Evolutionary conservation across 2,113 vertebrate species (phyloP).

Genomic region (Oryzias melastigma): DNA sequence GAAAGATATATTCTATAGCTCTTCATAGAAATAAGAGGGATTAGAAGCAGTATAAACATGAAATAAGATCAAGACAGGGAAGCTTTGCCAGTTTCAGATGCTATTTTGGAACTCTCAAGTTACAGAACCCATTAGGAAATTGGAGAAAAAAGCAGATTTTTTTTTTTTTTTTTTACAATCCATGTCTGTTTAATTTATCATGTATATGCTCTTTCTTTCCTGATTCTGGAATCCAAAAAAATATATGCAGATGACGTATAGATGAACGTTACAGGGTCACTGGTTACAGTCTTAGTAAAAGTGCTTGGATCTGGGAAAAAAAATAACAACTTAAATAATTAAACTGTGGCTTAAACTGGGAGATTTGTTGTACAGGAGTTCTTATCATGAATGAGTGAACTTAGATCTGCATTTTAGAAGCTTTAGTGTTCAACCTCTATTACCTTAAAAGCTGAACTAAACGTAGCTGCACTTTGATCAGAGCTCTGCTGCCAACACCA

Average conservation of each 20-base stretch:
- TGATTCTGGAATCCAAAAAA: neutral
- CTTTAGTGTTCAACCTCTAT: too few species aligned
- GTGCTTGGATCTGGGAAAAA: neutral
- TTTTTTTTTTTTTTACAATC: too few species aligned
- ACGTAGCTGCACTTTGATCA: neutral
- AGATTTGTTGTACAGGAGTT: too few species aligned
- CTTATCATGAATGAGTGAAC: neutral
- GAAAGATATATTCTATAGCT: conserved; percentile 46
- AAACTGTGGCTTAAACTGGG: too few species aligned
- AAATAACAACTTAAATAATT: too few species aligned
- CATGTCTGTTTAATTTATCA: neutral
- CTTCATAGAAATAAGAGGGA: conserved; percentile 12
- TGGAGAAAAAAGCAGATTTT: too few species aligned
- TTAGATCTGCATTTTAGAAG: neutral
- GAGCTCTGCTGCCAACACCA: neutral
- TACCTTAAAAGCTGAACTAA: too few species aligned
- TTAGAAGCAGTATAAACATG: conserved; percentile 7
- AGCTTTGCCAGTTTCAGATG: neutral
- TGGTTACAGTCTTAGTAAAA: neutral
- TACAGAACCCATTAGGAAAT: too few species aligned
- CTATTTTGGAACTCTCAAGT: neutral
- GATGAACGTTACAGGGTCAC: neutral
- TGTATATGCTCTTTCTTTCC: neutral
- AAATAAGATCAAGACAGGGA: neutral
- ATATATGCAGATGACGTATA: neutral